Conservation (phyloP, 2,888 invertebrate genomes). For the Leptogaster cylindrica region DNA sequence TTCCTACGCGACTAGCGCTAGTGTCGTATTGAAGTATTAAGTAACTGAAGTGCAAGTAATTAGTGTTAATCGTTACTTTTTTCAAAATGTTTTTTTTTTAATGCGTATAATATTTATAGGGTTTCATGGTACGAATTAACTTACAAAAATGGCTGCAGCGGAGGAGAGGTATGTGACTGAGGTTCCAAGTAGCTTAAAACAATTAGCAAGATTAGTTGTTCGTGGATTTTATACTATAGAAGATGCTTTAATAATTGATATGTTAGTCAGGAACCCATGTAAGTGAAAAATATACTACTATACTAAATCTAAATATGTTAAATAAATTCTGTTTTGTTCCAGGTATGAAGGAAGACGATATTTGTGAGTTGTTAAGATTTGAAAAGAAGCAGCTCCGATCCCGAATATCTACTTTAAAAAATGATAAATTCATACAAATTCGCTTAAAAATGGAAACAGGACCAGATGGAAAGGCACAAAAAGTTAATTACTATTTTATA, state of each 20-base stretch:
- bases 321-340: not conserved
- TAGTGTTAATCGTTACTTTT: no score
- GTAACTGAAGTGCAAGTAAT: no score
- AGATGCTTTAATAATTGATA: conserved; percentile 92
- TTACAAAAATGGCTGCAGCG: conserved; percentile 58
- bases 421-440: conserved; percentile 93
- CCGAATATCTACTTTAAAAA: conserved; percentile 82
- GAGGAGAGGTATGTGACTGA: conserved; percentile 85
- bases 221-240: conserved; percentile 93
- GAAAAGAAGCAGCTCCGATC: conserved; percentile 93
- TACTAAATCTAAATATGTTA: no score
- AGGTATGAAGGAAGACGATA: conserved; percentile 90
- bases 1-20: conserved; percentile 32
- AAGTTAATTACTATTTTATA: conserved; percentile 97
- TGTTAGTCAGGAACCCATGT: conserved; percentile 95
- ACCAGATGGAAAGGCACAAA: conserved; percentile 90
- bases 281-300: no score
- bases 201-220: conserved; percentile 87
- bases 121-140: no score
- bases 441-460: conserved; percentile 94
- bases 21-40: not conserved
- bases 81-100: no score
- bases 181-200: conserved; percentile 91
- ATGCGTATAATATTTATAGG: no score
- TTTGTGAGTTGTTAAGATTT: conserved; percentile 88